Base-by-base conservation (phyloP, 1,140 invertebrate species). In the Lanistes nyassanus region DNA sequence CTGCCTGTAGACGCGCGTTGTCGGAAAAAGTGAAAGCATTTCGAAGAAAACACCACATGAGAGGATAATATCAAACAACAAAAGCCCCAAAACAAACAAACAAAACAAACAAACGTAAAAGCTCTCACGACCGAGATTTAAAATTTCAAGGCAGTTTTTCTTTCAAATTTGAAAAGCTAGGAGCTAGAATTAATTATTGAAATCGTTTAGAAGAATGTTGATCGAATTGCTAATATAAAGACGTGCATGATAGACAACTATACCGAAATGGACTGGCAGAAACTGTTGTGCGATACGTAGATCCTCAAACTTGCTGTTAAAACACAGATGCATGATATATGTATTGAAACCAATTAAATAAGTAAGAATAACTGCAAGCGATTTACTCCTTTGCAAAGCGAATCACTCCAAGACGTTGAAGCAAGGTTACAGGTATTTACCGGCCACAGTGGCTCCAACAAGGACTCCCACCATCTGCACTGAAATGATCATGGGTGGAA, bases 381-480 rank as follows among this genome's bases (percentile, higher is more conserved):
- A 11, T 29, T 9, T 29, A 7, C 58, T 9, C 58, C 13, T 29
- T 9, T 29, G 11, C 58, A 7, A 11, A 62, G 9, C 21, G 31
- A 29, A 13, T n/a, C 9, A 13, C 19, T 11, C 9, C 9, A 19
- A 62, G 31, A n/a, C 21, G 13, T 11, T 31, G 26, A 53, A 21
- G 13, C 0, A 13, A 66, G 19, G 34, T 53, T 60, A 26, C 9
- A 1, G 11, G 1, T 23, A 31, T 4, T 26, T 58, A 31, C 80
- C 81, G 21, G 75, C 65, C 19, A 80, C 37, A 0, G 62, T 31
- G 23, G 75, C 56, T 9, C 81, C 81, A 36, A 80, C 71, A 7
- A 81, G 62, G n/a, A 81, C 70, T 6, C 81, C 81, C 5, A 64
- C 67, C 67, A 79, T 81, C 55, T 81, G 77, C n/a, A 81, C 36